Evolutionary conservation across 2,113 vertebrate genomes (phyloP).

Genomic region (Fregetta grallaria): DNA sequence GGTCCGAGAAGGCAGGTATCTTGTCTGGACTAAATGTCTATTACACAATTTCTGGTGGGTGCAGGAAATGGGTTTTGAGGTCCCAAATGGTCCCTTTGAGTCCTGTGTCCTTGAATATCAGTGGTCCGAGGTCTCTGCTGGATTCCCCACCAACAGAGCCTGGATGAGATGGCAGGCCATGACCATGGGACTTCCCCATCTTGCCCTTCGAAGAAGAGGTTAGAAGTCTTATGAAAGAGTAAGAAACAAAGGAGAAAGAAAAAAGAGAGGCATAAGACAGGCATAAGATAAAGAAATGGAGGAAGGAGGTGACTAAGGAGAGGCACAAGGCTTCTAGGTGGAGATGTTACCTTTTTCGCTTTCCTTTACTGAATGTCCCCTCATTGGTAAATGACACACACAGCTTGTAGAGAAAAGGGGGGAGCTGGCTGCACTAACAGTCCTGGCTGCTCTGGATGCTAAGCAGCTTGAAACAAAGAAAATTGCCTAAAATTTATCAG

Average conservation of each 20-base stretch:
- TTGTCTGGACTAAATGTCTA: neutral
- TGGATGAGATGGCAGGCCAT: neutral
- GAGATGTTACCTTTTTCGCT: neutral
- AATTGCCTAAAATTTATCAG: neutral
- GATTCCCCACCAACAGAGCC: neutral
- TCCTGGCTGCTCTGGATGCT: neutral
- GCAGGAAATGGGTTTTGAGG: neutral
- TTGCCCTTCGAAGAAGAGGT: neutral
- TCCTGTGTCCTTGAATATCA: neutral
- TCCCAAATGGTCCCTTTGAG: neutral
- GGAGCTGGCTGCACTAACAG: neutral
- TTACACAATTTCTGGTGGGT: neutral
- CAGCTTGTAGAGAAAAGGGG: neutral
- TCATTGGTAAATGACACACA: neutral
- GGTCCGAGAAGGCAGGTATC: neutral
- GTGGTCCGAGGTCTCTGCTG: neutral
- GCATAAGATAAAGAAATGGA: neutral
- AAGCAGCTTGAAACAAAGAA: neutral
- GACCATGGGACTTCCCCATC: fast-evolving
- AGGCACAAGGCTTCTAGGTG: neutral
- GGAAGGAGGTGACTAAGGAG: neutral
- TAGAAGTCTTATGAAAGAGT: neutral
- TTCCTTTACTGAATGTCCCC: neutral
- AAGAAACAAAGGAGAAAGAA: neutral
- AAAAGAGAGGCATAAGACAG: neutral